A percentile compares a stretch with the other conserved stretches of the same genome.
Conservation (phyloP, 2,888 invertebrate species). For the Chymomyza caudatula region DNA sequence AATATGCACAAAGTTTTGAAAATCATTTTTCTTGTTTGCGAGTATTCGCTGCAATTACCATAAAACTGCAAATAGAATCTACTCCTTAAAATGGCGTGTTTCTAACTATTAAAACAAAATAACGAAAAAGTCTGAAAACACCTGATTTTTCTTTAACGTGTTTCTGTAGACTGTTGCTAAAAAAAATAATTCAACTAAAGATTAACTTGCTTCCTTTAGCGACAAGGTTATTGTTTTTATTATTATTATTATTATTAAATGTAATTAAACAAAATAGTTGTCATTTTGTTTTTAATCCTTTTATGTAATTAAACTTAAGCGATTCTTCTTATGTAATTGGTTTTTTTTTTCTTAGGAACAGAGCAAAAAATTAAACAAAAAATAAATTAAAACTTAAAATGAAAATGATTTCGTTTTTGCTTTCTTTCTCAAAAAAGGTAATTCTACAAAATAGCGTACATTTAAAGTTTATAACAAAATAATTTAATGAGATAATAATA, state of each 20-base stretch:
- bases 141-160: too few relatives aligned
- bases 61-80: too few relatives aligned
- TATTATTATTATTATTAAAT: conserved; percentile 49
- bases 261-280: conserved; percentile 66
- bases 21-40: too few relatives aligned
- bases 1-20: too few relatives aligned
- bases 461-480: conserved; percentile 70
- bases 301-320: conserved; percentile 57
- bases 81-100: too few relatives aligned
- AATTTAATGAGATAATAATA: conserved; percentile 71
- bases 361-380: conserved; percentile 52
- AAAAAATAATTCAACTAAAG: not conserved
- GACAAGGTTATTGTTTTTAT: conserved; percentile 37
- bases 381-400: conserved; percentile 70
- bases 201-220: conserved; percentile 30
- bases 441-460: conserved; percentile 63
- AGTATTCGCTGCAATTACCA: too few relatives aligned
- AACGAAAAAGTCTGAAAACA: not conserved
- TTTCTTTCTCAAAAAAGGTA: conserved; percentile 39
- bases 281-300: conserved; percentile 32
- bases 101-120: too few relatives aligned
- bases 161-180: not conserved
- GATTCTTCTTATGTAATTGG: conserved; percentile 33
- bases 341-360: conserved; percentile 57
- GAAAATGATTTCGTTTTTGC: conserved; percentile 30